A percentile compares a stretch with the other conserved stretches of the same genome.
Evolutionary conservation across 2,888 invertebrate genomes (phyloP).

Genomic region (Cantharis flavilabris): DNA sequence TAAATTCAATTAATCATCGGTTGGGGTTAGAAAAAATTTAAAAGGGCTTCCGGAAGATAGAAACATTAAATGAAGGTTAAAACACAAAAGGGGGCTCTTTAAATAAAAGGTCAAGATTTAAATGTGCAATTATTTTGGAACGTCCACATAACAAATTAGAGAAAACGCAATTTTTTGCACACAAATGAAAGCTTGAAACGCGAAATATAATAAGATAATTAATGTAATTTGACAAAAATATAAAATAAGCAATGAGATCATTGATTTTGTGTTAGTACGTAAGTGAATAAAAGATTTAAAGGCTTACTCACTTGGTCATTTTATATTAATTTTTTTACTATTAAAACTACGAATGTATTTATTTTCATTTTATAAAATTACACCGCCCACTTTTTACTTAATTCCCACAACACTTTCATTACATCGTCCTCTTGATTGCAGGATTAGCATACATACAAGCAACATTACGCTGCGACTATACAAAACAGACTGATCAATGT

Average conservation of each 20-base stretch:
- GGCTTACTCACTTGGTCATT: neutral
- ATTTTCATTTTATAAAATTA: neutral
- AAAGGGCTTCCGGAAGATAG: neutral
- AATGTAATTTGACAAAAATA: neutral
- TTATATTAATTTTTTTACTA: neutral
- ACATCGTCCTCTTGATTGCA: neutral
- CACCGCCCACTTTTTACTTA: neutral
- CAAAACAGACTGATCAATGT: conserved; percentile 3
- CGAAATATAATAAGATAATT: neutral
- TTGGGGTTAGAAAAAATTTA: neutral
- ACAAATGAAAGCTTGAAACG: neutral
- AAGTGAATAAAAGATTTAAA: neutral
- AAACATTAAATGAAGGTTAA: neutral
- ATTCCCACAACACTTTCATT: conserved; percentile 1
- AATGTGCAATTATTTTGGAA: neutral
- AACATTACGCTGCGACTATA: neutral
- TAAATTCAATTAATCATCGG: neutral
- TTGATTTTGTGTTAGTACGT: conserved; percentile 26
- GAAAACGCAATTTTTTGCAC: neutral
- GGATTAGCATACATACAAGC: neutral
- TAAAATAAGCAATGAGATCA: conserved; percentile 13
- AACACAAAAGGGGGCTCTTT: neutral
- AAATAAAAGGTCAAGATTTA: neutral
- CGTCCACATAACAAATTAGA: neutral
- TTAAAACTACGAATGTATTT: conserved; percentile 1